Evolutionary conservation across 2,113 vertebrate genomes (phyloP).

Genomic region (Cepphus grylle): DNA sequence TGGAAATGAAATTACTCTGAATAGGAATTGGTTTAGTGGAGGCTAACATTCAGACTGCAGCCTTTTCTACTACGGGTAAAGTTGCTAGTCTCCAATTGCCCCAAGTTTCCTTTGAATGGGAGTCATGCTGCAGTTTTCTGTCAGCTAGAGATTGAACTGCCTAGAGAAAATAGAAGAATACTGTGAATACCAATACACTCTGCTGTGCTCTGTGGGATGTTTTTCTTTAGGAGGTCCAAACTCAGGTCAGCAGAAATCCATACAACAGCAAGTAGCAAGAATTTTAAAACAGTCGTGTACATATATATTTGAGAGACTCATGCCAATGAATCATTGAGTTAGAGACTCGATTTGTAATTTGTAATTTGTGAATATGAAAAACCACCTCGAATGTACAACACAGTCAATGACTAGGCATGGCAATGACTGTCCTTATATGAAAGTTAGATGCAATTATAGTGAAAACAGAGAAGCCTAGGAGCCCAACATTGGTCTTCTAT

Average conservation of each 20-base stretch:
- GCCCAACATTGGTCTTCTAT: neutral
- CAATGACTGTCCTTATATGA: neutral
- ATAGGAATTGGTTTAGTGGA: neutral
- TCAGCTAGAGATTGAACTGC: neutral
- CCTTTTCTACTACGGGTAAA: neutral
- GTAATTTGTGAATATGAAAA: neutral
- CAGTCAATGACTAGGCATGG: no score
- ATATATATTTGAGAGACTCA: neutral
- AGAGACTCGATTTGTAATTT: neutral
- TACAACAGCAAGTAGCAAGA: neutral
- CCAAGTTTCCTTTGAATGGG: neutral
- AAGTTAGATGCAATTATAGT: neutral
- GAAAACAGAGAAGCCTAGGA: neutral
- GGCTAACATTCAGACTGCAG: neutral
- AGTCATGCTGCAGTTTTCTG: neutral
- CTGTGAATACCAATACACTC: neutral
- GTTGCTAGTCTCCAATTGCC: fast-evolving
- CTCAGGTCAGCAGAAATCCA: neutral
- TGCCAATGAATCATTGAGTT: neutral
- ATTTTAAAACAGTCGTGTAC: neutral
- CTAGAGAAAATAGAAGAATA: neutral
- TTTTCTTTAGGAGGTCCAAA: neutral
- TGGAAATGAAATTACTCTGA: conserved; percentile 13
- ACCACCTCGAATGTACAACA: fast-evolving
- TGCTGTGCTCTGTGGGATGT: neutral